phyloP scores from a whole-genome alignment of 2,113 vertebrate species.

The Hirundichthys speculiger region DNA sequence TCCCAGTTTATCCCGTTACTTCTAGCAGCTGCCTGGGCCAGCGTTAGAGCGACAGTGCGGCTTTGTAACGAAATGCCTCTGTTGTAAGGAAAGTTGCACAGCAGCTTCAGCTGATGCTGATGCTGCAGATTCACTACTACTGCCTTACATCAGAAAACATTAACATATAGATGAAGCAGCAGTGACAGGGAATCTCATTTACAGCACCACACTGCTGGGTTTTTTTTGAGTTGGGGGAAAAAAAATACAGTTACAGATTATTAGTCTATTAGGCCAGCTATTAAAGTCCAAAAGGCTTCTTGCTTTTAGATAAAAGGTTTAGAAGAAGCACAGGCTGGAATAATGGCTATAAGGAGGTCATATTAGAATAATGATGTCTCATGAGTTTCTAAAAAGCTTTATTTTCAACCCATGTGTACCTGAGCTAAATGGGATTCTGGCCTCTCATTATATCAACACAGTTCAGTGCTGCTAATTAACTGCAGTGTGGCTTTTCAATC shows the following conservation, averaged over 20 bases:
- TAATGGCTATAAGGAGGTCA: constrained; percentile 48
- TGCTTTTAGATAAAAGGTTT: constrained; percentile 43
- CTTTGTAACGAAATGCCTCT: constrained; percentile 47
- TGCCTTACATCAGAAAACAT: constrained; percentile 52
- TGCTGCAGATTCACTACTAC: constrained; percentile 40
- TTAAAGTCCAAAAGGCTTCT: constrained; percentile 21
- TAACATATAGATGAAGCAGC: constrained; percentile 63
- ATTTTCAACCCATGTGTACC: constrained; percentile 45
- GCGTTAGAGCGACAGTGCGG: constrained; percentile 19
- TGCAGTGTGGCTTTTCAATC: constrained; percentile 34
- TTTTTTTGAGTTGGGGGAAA: background rate
- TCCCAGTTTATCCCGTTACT: constrained; percentile 30
- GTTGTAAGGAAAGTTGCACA: constrained; percentile 57
- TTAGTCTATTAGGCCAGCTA: constrained; percentile 28
- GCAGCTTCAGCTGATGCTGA: constrained; percentile 55
- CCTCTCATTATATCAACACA: constrained; percentile 48
- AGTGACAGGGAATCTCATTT: constrained; percentile 38
- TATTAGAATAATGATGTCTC: constrained; percentile 57
- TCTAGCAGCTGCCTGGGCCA: constrained; percentile 12
- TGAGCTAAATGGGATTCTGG: constrained; percentile 56
- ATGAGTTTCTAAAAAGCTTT: constrained; percentile 49
- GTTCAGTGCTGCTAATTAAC: constrained; percentile 52
- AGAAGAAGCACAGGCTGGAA: constrained; percentile 12
- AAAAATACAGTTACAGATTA: constrained; percentile 8
- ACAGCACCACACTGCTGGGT: background rate